phyloP scores from a whole-genome alignment of 2,888 invertebrate species.

The Boloria euphrosyne region DNA sequence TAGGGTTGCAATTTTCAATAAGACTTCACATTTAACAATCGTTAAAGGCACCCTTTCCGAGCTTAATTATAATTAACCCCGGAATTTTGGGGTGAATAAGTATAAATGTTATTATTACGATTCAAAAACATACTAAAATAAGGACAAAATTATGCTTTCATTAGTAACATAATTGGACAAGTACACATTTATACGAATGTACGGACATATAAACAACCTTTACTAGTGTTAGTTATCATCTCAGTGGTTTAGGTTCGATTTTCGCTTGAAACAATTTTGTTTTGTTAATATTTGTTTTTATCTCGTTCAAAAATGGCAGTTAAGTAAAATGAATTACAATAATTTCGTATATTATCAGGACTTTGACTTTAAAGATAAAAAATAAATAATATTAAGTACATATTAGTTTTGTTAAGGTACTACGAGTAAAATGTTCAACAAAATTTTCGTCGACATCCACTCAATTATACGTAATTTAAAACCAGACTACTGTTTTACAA shows the following conservation, averaged over 20 bases:
- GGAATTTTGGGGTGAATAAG: slow-evolving; percentile 20
- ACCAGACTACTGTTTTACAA: slow-evolving; percentile 35
- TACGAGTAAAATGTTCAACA: no score
- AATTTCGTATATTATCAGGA: no score
- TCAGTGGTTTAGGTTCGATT: neutral
- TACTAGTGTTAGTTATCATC: neutral
- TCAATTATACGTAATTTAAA: slow-evolving; percentile 3
- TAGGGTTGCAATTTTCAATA: slow-evolving; percentile 10
- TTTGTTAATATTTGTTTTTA: no score
- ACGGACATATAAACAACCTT: neutral
- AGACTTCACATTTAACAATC: slow-evolving; percentile 8
- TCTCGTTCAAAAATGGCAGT: no score
- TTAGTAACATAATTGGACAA: neutral
- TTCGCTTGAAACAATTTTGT: no score
- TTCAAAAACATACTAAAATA: slow-evolving; percentile 21
- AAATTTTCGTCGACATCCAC: neutral
- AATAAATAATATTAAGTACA: no score
- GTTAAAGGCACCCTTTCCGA: slow-evolving; percentile 16
- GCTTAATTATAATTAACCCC: slow-evolving; percentile 26
- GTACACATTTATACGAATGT: neutral
- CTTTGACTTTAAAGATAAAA: no score
- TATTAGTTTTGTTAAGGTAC: no score
- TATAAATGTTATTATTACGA: slow-evolving; percentile 26
- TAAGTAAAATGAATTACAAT: no score
- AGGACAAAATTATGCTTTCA: slow-evolving; percentile 11